phyloP scores from a whole-genome alignment of 2,888 invertebrate species.

The Meiosimyza platycephala region DNA sequence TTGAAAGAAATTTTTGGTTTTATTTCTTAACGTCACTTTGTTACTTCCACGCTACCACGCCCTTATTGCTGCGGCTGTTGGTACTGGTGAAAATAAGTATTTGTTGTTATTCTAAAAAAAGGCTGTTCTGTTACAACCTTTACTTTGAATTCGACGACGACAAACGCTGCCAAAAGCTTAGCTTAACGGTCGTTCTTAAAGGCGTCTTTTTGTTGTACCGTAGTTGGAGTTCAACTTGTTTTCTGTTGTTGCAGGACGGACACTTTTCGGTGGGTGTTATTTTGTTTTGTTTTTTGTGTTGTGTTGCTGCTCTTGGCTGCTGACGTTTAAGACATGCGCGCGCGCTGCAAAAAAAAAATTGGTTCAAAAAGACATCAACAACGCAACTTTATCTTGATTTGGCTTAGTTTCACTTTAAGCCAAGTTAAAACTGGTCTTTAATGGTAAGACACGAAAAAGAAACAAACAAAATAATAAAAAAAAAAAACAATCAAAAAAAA shows the following conservation, averaged over 20 bases:
- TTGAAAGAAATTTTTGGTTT: too few relatives aligned
- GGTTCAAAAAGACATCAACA: background rate
- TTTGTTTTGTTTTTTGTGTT: constrained; percentile 22
- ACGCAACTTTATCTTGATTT: constrained; percentile 18
- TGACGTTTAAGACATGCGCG: too few relatives aligned
- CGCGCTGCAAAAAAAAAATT: too few relatives aligned
- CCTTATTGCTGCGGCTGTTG: too few relatives aligned
- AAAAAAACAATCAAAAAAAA: background rate
- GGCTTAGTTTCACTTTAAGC: constrained; percentile 23
- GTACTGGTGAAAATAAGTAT: background rate
- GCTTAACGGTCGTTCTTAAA: constrained; percentile 22
- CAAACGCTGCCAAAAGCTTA: constrained; percentile 18
- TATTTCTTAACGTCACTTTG: too few relatives aligned
- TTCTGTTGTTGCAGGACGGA: constrained; percentile 10
- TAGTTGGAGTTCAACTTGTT: constrained; percentile 8
- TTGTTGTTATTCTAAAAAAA: constrained; percentile 21
- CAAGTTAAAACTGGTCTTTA: constrained; percentile 22
- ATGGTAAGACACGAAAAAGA: background rate
- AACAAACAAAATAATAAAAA: background rate
- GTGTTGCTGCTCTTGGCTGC: background rate
- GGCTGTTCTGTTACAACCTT: background rate
- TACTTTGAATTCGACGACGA: background rate
- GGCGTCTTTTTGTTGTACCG: constrained; percentile 20
- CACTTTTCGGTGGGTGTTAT: constrained; percentile 34
- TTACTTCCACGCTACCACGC: too few relatives aligned